Percentiles rank a stretch among this genome's conserved stretches.
Evolutionary conservation across 64 coral and sea anemone genomes (phyloP).

Genomic region (Cladopsammia gracilis): DNA sequence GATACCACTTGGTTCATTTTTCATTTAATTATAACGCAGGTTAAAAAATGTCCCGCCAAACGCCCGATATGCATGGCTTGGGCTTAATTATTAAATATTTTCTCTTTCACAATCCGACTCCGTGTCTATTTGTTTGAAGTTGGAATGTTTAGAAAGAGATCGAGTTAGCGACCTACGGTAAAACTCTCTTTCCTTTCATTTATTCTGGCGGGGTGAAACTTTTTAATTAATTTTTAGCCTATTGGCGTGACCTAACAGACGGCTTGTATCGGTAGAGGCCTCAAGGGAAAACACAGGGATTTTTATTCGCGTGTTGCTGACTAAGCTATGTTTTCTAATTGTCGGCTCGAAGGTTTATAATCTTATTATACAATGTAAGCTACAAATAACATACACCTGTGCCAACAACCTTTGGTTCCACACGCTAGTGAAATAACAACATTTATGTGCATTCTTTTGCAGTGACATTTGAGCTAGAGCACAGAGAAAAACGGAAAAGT

Average conservation of each 20-base stretch:
- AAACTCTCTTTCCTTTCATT: background rate
- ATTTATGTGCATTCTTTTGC: no score
- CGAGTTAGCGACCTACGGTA: no score
- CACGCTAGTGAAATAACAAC: background rate
- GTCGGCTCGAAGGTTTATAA: slow-evolving; percentile 26
- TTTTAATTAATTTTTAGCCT: background rate
- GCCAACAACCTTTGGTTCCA: background rate
- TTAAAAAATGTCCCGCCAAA: slow-evolving; percentile 3
- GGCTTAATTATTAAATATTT: slow-evolving; percentile 22
- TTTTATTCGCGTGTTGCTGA: slow-evolving; percentile 3
- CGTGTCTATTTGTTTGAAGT: background rate
- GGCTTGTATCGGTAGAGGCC: background rate
- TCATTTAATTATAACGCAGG: slow-evolving; percentile 1
- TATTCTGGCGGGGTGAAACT: background rate
- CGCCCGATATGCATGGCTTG: background rate
- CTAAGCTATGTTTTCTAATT: slow-evolving; percentile 10
- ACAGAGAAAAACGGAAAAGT: no score
- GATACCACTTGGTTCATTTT: background rate
- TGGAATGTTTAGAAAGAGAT: background rate
- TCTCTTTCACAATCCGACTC: background rate
- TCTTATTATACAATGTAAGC: slow-evolving; percentile 13
- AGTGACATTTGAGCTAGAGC: no score
- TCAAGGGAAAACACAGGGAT: background rate
- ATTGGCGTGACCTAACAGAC: background rate
- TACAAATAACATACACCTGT: slow-evolving; percentile 30